A percentile compares a stretch with the other conserved stretches of the same genome.
phyloP scores from a whole-genome alignment of 2,888 invertebrate genomes.

The Pyrrhia umbra region DNA sequence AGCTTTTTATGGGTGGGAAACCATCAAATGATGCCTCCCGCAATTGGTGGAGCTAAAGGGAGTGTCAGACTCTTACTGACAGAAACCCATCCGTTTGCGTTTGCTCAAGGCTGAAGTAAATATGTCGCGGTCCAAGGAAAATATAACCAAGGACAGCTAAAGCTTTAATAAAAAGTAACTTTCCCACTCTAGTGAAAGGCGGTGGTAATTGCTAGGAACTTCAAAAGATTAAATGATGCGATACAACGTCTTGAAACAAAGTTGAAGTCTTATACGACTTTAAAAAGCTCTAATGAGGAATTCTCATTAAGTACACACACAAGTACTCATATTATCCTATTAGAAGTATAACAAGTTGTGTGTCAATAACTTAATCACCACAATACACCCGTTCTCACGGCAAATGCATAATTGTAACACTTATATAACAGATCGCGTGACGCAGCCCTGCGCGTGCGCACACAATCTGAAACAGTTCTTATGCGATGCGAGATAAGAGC shows the following conservation, averaged over 20 bases:
- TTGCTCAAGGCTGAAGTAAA: conserved; percentile 13
- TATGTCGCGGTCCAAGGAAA: background rate
- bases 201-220: too few species aligned
- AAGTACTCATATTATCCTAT: conserved; percentile 50
- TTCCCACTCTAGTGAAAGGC: background rate
- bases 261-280: background rate
- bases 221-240: background rate
- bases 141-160: too few species aligned
- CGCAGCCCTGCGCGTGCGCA: conserved; percentile 43
- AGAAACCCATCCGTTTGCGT: too few species aligned
- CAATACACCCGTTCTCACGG: conserved; percentile 60
- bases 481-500: conserved; percentile 42
- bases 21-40: too few species aligned
- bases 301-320: conserved; percentile 1
- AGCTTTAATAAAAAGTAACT: too few species aligned
- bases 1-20: too few species aligned
- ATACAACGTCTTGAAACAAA: background rate
- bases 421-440: conserved; percentile 65
- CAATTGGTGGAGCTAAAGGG: too few species aligned
- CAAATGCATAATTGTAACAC: conserved; percentile 58
- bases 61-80: too few species aligned
- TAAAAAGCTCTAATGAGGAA: background rate
- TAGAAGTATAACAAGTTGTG: conserved; percentile 42
- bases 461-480: conserved; percentile 49
- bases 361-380: conserved; percentile 59